Percentiles rank a stretch among this genome's conserved stretches.
phyloP scores from a whole-genome alignment of 2,113 vertebrate species.

The Hippocampus mohnikei region DNA sequence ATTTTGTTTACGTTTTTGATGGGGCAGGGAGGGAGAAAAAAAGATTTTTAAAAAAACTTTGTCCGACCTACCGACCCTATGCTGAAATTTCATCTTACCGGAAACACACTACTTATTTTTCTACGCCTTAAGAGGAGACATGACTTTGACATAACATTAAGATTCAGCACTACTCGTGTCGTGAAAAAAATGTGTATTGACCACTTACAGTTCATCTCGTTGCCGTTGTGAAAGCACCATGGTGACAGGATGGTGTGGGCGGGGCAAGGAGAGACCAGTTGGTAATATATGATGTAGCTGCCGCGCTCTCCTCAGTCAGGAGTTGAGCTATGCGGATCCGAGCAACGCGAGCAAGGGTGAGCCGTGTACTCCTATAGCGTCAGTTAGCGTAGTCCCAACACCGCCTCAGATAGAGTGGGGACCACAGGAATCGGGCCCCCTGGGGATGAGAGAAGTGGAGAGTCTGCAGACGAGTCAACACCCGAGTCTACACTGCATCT shows the following conservation, averaged over 20 bases:
- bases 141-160: not conserved
- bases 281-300: slow-evolving; percentile 69
- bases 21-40: no score
- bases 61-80: no score
- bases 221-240: slow-evolving; percentile 99
- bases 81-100: no score
- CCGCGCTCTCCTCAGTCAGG: slow-evolving; percentile 72
- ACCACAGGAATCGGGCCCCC: slow-evolving; percentile 64
- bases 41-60: no score
- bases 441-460: slow-evolving; percentile 66
- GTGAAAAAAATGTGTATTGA: not conserved
- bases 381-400: slow-evolving; percentile 39
- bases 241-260: slow-evolving; percentile 70
- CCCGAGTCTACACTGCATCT: slow-evolving; percentile 88
- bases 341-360: slow-evolving; percentile 28
- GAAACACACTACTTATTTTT: no score
- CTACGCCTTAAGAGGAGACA: not conserved
- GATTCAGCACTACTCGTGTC: not conserved
- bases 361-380: slow-evolving; percentile 42
- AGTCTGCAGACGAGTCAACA: slow-evolving; percentile 82
- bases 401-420: slow-evolving; percentile 64
- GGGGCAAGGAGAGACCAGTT: slow-evolving; percentile 49
- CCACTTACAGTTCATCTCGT: slow-evolving; percentile 98
- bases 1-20: no score
- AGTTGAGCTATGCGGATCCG: slow-evolving; percentile 68